phyloP scores from a whole-genome alignment of 1,140 invertebrate genomes.

The Drosophila paulistorum region DNA sequence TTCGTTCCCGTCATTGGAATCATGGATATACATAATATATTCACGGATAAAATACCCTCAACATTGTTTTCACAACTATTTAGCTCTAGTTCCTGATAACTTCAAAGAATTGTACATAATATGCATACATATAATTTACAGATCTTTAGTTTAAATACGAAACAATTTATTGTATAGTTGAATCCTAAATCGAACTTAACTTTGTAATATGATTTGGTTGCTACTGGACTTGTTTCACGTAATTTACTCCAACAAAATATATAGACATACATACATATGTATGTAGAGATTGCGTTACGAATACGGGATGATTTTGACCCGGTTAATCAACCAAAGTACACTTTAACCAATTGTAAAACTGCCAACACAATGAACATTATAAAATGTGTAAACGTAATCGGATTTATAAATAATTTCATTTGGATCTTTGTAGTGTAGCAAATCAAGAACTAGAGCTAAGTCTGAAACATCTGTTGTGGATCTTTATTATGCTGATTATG shows the following conservation, averaged over 20 bases:
- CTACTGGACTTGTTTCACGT: background rate
- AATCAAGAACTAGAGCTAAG: background rate
- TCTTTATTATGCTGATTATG: background rate
- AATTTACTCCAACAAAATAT: background rate
- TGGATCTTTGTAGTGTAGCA: background rate
- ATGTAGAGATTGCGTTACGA: background rate
- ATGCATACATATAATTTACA: background rate
- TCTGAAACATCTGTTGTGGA: background rate
- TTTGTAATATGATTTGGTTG: background rate
- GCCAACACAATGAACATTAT: background rate
- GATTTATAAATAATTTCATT: background rate
- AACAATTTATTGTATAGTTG: background rate
- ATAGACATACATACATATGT: too few species aligned
- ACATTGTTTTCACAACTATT: background rate
- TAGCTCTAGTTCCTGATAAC: background rate
- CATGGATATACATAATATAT: background rate
- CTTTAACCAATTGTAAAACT: background rate
- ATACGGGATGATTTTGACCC: background rate
- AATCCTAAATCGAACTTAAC: background rate
- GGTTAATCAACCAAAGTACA: background rate
- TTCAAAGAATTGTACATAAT: slow-evolving; percentile 6
- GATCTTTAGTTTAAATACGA: background rate
- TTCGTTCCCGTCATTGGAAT: background rate
- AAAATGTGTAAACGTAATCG: background rate
- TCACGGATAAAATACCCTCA: background rate